Evolutionary conservation across 2,888 invertebrate genomes (phyloP).

Genomic region (Ormyrus rosae): DNA sequence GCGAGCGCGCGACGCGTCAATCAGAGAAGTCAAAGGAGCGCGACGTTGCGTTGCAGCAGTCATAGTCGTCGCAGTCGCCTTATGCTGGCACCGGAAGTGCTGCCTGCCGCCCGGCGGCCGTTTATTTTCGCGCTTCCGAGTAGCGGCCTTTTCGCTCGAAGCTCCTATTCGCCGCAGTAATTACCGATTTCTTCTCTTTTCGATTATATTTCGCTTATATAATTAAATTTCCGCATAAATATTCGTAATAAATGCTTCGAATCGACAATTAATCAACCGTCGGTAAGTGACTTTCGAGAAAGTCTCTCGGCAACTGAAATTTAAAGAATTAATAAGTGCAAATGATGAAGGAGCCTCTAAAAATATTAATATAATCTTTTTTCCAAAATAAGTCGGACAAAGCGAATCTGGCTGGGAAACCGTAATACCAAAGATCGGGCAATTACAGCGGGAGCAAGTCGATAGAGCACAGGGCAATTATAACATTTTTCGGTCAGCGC

Average conservation of each 20-base stretch:
- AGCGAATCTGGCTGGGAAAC: not conserved
- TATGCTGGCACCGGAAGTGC: slow-evolving; percentile 45
- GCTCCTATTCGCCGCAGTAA: not conserved
- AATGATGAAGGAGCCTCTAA: not conserved
- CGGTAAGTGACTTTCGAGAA: too few species aligned
- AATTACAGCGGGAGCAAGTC: not conserved
- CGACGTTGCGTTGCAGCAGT: slow-evolving; percentile 20
- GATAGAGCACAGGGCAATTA: slow-evolving; percentile 12
- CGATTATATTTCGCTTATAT: too few species aligned
- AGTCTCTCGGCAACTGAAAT: slow-evolving; percentile 2
- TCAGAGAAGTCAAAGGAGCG: slow-evolving; percentile 56
- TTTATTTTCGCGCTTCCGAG: slow-evolving; percentile 58
- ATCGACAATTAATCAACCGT: too few species aligned
- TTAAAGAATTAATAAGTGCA: not conserved
- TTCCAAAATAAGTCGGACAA: not conserved
- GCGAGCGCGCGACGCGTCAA: slow-evolving; percentile 56
- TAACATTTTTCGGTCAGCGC: slow-evolving; percentile 35
- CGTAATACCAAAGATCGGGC: slow-evolving; percentile 7
- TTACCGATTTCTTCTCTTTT: too few species aligned
- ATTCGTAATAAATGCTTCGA: too few species aligned
- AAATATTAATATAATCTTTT: not conserved
- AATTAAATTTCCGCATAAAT: too few species aligned
- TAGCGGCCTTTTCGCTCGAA: slow-evolving; percentile 23
- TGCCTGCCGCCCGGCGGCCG: slow-evolving; percentile 7
- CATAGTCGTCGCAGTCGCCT: too few species aligned